These are phyloP conservation scores for Paralichthys olivaceus DNA, from an alignment of 2,113 vertebrate species.

Conservation along the genomic window DNA sequence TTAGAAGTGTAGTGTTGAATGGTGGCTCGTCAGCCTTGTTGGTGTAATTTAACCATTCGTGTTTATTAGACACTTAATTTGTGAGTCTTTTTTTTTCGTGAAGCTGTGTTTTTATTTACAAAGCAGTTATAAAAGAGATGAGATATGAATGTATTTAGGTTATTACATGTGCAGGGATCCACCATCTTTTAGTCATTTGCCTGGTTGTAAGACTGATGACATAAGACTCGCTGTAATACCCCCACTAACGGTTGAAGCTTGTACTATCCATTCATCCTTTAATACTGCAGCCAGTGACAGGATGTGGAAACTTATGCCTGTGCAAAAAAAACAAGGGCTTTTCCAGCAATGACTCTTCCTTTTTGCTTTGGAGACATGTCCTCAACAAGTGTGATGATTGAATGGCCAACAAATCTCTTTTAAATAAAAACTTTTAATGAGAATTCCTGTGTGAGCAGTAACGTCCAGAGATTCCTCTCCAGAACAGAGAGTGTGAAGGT, in stretches of 20 bases:
- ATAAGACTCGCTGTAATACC: background rate
- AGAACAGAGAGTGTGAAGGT: background rate
- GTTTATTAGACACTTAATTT: slow-evolving; percentile 59
- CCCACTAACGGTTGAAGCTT: slow-evolving; percentile 10
- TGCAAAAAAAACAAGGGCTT: slow-evolving; percentile 28
- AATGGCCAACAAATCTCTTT: slow-evolving; percentile 41
- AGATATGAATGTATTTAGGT: slow-evolving; percentile 51
- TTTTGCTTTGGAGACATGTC: slow-evolving; percentile 41
- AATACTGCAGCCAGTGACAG: slow-evolving; percentile 13
- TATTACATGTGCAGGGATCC: slow-evolving; percentile 9
- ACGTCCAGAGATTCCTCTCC: background rate
- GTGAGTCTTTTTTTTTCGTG: slow-evolving; percentile 27
- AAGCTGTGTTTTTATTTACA: slow-evolving; percentile 39
- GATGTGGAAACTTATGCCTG: background rate
- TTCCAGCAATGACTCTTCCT: slow-evolving; percentile 1
- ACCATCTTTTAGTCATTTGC: slow-evolving; percentile 30
- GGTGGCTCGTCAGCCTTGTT: slow-evolving; percentile 10
- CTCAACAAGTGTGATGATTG: slow-evolving; percentile 10
- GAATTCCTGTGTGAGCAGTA: slow-evolving; percentile 13
- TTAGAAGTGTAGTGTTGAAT: slow-evolving; percentile 32
- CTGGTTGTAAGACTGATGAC: slow-evolving; percentile 41
- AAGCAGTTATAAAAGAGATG: slow-evolving; percentile 46
- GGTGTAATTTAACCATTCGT: slow-evolving; percentile 63
- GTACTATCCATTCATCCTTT: slow-evolving; percentile 6
- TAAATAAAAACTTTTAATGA: slow-evolving; percentile 41